phyloP scores from a whole-genome alignment of 2,797 vertebrate species.

The Sciaenops ocellatus region DNA sequence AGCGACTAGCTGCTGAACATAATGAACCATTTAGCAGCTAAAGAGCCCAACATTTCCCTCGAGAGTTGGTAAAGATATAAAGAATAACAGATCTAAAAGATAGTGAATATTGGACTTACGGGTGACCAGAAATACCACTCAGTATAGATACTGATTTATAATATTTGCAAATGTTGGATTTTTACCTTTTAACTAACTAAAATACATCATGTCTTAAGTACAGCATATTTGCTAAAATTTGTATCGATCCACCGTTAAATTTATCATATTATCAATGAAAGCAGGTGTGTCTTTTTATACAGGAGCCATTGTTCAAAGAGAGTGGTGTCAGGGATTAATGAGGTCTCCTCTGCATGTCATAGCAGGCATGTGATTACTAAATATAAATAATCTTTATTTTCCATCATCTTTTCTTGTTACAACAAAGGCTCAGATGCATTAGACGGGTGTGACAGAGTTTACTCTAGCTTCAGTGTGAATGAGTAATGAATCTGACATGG shows the following conservation, averaged over 20 bases:
- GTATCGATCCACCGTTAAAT: not conserved
- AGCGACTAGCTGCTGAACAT: not conserved
- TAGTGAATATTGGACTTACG: not conserved
- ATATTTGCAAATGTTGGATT: too few species aligned
- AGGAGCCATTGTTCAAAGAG: not conserved
- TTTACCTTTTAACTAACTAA: not conserved
- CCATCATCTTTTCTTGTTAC: not conserved
- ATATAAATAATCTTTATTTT: slow-evolving; percentile 6
- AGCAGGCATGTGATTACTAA: slow-evolving; percentile 20
- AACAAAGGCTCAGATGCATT: slow-evolving; percentile 6
- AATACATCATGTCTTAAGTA: not conserved
- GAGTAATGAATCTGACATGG: slow-evolving; percentile 37
- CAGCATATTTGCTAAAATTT: not conserved
- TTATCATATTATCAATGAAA: not conserved
- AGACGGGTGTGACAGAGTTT: not conserved
- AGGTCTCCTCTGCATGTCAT: slow-evolving; percentile 30
- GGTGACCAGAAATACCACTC: not conserved
- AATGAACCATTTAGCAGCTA: not conserved
- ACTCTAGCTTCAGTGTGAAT: not conserved
- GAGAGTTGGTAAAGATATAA: not conserved
- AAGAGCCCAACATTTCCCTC: not conserved
- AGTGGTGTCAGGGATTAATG: not conserved
- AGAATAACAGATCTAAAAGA: not conserved
- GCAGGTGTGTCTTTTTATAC: not conserved
- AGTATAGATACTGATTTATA: not conserved